phyloP scores from a whole-genome alignment of 2,113 vertebrate genomes.

The Dicrurus megarhynchus region DNA sequence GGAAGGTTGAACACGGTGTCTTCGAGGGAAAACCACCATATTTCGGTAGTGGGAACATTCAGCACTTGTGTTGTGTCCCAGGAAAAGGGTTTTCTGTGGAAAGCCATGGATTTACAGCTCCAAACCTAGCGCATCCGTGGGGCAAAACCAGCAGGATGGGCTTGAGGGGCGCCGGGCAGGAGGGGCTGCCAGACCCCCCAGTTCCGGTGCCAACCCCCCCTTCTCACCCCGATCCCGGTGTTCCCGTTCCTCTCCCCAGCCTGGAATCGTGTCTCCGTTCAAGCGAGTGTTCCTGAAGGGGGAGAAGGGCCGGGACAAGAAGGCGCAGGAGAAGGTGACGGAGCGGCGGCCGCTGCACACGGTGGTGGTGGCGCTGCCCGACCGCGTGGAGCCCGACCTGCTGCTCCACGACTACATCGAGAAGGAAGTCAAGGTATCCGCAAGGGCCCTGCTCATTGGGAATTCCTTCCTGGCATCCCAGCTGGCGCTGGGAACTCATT shows the following conservation, averaged over 20 bases:
- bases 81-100: background rate
- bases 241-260: background rate
- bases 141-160: background rate
- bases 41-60: background rate
- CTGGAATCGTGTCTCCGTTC: background rate
- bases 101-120: fast-evolving
- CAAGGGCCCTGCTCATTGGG: fast-evolving
- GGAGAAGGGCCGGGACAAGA: background rate
- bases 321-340: background rate
- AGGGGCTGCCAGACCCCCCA: background rate
- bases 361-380: background rate
- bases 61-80: fast-evolving
- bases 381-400: background rate
- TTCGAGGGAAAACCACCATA: fast-evolving
- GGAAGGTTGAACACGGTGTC: fast-evolving
- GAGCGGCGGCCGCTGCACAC: constrained; percentile 21
- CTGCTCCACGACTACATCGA: constrained; percentile 14
- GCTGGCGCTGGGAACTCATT: fast-evolving
- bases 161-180: fast-evolving
- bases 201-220: fast-evolving
- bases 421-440: background rate
- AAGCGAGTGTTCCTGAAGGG: constrained; percentile 23
- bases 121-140: fast-evolving
- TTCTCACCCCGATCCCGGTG: fast-evolving
- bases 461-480: fast-evolving